Evolutionary conservation across 1,140 invertebrate genomes (phyloP).

Genomic region (Neotoxoptera formosana): DNA sequence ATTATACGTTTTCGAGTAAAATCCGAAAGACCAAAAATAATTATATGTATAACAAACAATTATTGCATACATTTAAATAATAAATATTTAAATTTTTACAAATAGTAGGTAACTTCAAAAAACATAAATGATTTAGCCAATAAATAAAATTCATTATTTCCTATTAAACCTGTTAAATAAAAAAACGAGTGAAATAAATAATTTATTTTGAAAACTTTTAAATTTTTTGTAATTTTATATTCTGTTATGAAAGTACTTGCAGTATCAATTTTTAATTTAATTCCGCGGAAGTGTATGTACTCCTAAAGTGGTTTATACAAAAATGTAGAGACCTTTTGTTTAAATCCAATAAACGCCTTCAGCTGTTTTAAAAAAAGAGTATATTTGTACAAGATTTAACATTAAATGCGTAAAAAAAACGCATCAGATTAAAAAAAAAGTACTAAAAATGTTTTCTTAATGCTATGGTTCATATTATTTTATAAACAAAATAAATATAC

Average conservation of each 20-base stretch:
- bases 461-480: neutral
- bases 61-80: neutral
- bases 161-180: neutral
- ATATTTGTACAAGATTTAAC: neutral
- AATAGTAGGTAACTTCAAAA: neutral
- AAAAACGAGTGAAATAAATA: neutral
- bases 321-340: neutral
- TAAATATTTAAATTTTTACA: neutral
- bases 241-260: neutral
- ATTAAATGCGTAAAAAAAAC: neutral
- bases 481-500: neutral
- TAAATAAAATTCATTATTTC: neutral
- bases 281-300: neutral
- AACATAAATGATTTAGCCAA: neutral
- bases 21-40: neutral
- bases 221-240: neutral
- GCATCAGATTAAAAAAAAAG: neutral
- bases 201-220: conserved; percentile 39
- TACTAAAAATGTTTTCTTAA: neutral
- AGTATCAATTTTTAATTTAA: conserved; percentile 20
- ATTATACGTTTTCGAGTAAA: neutral
- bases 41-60: neutral
- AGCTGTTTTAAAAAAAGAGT: neutral
- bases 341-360: neutral
- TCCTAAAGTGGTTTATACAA: neutral